phyloP scores from a whole-genome alignment of 2,113 vertebrate species.

The Anoura caudifer region DNA sequence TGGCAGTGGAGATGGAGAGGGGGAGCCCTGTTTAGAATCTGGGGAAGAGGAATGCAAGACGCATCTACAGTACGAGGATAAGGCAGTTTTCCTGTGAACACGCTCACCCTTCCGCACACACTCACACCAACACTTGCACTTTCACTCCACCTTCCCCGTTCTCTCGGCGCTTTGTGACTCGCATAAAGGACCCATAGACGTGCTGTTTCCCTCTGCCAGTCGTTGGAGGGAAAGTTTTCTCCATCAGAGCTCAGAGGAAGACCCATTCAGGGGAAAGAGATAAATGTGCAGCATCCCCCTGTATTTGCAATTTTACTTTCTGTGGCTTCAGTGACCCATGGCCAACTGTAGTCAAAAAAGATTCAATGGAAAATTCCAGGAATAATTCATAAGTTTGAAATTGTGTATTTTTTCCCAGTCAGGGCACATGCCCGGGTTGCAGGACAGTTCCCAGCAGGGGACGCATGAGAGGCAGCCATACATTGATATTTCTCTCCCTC shows the following conservation, averaged over 20 bases:
- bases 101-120: not conserved
- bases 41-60: not conserved
- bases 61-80: accelerated
- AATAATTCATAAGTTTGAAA: not conserved
- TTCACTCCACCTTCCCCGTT: not conserved
- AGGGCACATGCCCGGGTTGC: no score
- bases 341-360: not conserved
- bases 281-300: not conserved
- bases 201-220: not conserved
- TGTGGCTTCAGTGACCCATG: not conserved
- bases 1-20: not conserved
- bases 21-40: not conserved
- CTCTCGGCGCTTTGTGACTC: not conserved
- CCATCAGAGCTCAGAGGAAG: not conserved
- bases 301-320: not conserved
- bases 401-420: not conserved
- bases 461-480: no score
- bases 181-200: not conserved
- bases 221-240: not conserved
- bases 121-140: no score
- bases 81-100: not conserved
- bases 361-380: not conserved
- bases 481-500: no score
- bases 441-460: no score
- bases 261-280: not conserved